These are phyloP conservation scores for Pandemis cinnamomeana DNA, from an alignment of 2,888 invertebrate genomes.

Conservation along the genomic window DNA sequence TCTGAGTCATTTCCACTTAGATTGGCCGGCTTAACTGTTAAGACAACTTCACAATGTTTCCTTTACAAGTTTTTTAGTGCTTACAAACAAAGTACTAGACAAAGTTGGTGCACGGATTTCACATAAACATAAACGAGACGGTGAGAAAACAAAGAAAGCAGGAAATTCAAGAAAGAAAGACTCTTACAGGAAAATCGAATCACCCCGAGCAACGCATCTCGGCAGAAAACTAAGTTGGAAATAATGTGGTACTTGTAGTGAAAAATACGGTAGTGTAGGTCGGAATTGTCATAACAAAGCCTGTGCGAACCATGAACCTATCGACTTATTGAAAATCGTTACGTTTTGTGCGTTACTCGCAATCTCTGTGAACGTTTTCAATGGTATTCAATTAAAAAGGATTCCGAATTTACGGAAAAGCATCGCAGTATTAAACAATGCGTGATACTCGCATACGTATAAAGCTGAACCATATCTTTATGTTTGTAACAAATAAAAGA, in stretches of 20 bases:
- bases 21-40: not conserved
- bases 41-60: slow-evolving; percentile 3
- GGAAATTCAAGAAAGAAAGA: slow-evolving; percentile 31
- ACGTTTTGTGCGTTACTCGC: not conserved
- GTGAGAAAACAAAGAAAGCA: slow-evolving; percentile 35
- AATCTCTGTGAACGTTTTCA: not conserved
- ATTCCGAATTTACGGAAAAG: not conserved
- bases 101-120: slow-evolving; percentile 10
- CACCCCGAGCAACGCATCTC: slow-evolving; percentile 38
- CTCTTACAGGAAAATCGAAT: slow-evolving; percentile 40
- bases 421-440: not conserved
- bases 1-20: not conserved
- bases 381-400: not conserved
- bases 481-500: not conserved
- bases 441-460: not conserved
- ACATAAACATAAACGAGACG: slow-evolving; percentile 25
- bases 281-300: not conserved
- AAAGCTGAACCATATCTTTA: not conserved
- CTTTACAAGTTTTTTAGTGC: slow-evolving; percentile 6
- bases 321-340: not conserved
- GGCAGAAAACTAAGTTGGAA: slow-evolving; percentile 33
- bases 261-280: slow-evolving; percentile 10
- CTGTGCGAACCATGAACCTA: not conserved
- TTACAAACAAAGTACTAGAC: slow-evolving; percentile 11
- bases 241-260: slow-evolving; percentile 30